phyloP scores from a whole-genome alignment of 2,888 invertebrate genomes.

The Portevinia maculata region DNA sequence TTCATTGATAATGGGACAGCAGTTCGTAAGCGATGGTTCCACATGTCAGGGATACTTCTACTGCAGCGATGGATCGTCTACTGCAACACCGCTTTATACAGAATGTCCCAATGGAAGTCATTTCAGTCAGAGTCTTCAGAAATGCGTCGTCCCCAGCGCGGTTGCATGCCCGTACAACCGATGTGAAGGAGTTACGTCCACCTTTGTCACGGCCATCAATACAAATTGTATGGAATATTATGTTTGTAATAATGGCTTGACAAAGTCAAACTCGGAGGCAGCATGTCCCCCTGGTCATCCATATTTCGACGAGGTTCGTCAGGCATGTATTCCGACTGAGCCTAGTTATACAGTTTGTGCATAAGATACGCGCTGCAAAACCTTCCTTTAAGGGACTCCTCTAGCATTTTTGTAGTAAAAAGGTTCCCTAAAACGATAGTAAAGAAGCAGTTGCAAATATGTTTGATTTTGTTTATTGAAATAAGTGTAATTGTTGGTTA shows the following conservation, averaged over 20 bases:
- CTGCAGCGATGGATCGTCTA: conserved; percentile 56
- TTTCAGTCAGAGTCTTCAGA: background rate
- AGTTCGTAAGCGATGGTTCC: conserved; percentile 18
- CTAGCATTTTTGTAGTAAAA: no score
- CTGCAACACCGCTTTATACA: no score
- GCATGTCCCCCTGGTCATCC: conserved; percentile 22
- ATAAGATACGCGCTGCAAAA: background rate
- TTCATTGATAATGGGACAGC: background rate
- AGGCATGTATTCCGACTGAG: conserved; percentile 33
- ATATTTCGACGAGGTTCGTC: conserved; percentile 75
- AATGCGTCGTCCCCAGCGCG: conserved; percentile 76
- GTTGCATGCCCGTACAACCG: conserved; percentile 75
- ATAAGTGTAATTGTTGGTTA: no score
- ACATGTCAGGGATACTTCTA: conserved; percentile 78
- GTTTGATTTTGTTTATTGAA: no score
- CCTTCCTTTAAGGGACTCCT: no score
- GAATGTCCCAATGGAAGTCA: conserved; percentile 76
- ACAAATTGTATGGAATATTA: conserved; percentile 67
- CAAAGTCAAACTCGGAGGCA: conserved; percentile 29
- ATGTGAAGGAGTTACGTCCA: conserved; percentile 76
- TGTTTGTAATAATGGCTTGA: conserved; percentile 60
- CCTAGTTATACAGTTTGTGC: conserved; percentile 14
- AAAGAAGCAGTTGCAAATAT: no score
- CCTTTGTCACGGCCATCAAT: conserved; percentile 68
- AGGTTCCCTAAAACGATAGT: no score